A percentile compares a stretch with the other conserved stretches of the same genome.
These are phyloP conservation scores for Silurus lanzhouensis DNA, from an alignment of 2,797 vertebrate species.

Conservation along the genomic window DNA sequence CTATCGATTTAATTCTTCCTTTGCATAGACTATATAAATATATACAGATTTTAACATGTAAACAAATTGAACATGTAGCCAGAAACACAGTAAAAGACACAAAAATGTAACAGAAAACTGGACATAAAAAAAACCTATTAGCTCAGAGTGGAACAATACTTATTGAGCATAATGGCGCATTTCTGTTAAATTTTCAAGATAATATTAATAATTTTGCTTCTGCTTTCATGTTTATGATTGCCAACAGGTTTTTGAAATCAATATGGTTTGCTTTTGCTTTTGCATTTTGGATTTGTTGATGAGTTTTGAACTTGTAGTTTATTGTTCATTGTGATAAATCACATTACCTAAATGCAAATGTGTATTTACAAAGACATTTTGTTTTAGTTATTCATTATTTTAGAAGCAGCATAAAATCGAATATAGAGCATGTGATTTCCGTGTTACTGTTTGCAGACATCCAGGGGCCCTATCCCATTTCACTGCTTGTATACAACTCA, in stretches of 20 bases:
- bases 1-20: neutral
- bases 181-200: neutral
- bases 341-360: neutral
- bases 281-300: neutral
- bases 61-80: neutral
- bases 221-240: neutral
- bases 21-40: neutral
- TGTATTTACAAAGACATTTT: neutral
- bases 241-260: neutral
- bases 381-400: neutral
- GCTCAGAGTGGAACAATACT: neutral
- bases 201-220: neutral
- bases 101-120: neutral
- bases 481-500: constrained; percentile 36
- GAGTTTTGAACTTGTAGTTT: neutral
- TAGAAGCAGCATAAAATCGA: neutral
- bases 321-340: neutral
- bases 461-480: constrained; percentile 23
- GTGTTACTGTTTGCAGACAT: neutral
- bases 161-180: neutral
- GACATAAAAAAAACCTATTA: neutral
- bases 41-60: neutral
- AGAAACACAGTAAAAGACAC: neutral
- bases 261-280: neutral
- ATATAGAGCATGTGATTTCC: neutral